A percentile compares a stretch with the other conserved stretches of the same genome.
phyloP scores from a whole-genome alignment of 2,113 vertebrate genomes.

The Panurus biarmicus region DNA sequence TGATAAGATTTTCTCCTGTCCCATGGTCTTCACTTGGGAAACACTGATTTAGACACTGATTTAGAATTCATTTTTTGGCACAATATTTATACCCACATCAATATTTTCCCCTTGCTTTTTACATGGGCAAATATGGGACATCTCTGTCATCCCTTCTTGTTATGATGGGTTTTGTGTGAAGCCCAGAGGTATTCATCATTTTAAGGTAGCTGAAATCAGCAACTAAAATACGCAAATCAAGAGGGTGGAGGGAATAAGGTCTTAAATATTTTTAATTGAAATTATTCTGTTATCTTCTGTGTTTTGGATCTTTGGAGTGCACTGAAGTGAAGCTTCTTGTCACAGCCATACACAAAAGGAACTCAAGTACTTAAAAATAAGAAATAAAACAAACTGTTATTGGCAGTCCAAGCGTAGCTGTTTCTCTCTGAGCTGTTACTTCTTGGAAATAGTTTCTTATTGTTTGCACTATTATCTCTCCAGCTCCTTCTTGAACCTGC shows the following conservation, averaged over 20 bases:
- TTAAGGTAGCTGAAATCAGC: not conserved
- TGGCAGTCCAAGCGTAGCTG: not conserved
- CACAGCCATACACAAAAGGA: not conserved
- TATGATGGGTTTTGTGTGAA: not conserved
- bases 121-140: accelerated
- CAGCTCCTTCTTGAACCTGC: not conserved
- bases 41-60: not conserved
- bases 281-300: not conserved
- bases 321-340: not conserved
- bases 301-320: not conserved
- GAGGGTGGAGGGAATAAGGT: not conserved
- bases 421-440: not conserved
- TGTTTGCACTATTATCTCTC: not conserved
- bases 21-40: not conserved
- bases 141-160: not conserved
- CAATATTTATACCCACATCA: not conserved
- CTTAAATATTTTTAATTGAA: not conserved
- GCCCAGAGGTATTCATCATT: not conserved
- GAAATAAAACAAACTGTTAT: not conserved
- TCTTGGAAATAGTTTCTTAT: not conserved
- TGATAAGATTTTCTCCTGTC: not conserved
- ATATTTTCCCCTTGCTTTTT: not conserved
- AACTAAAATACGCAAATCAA: not conserved
- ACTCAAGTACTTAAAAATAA: not conserved
- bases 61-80: not conserved